Evolutionary conservation across 2,797 vertebrate genomes (phyloP).

Genomic region (Philypnodon macrostomus): DNA sequence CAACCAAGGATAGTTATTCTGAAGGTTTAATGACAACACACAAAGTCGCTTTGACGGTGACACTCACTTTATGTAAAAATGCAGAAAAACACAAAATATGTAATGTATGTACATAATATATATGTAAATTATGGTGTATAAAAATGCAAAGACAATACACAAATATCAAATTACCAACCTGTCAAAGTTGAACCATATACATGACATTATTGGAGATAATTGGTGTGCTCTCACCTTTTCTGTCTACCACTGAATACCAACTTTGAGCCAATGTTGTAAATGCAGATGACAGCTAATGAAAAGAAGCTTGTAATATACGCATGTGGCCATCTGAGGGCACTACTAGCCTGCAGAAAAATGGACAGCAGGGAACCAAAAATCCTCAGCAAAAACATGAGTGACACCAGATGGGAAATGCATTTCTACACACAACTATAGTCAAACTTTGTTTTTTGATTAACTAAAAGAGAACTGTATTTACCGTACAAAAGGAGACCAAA

Average conservation of each 20-base stretch:
- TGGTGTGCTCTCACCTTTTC: neutral
- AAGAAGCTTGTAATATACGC: slow-evolving; percentile 59
- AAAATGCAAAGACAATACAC: too few relatives aligned
- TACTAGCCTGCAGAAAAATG: slow-evolving; percentile 64
- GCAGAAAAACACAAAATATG: too few relatives aligned
- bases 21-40: neutral
- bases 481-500: slow-evolving; percentile 8
- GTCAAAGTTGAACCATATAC: too few relatives aligned
- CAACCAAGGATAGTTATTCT: slow-evolving; percentile 23
- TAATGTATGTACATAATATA: too few relatives aligned
- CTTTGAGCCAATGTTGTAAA: slow-evolving; percentile 31
- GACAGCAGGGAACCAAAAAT: slow-evolving; percentile 35
- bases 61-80: neutral
- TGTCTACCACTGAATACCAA: slow-evolving; percentile 20
- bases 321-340: slow-evolving; percentile 74
- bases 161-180: too few relatives aligned
- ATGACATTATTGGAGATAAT: too few relatives aligned
- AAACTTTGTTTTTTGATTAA: slow-evolving; percentile 37
- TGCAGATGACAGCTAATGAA: slow-evolving; percentile 10
- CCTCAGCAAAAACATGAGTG: slow-evolving; percentile 41
- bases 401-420: slow-evolving; percentile 44
- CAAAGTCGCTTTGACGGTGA: neutral
- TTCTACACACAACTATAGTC: slow-evolving; percentile 32
- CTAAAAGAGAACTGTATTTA: slow-evolving; percentile 1
- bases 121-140: too few relatives aligned